Evolutionary conservation across 2,888 invertebrate species (phyloP).

Genomic region (Empis livida): DNA sequence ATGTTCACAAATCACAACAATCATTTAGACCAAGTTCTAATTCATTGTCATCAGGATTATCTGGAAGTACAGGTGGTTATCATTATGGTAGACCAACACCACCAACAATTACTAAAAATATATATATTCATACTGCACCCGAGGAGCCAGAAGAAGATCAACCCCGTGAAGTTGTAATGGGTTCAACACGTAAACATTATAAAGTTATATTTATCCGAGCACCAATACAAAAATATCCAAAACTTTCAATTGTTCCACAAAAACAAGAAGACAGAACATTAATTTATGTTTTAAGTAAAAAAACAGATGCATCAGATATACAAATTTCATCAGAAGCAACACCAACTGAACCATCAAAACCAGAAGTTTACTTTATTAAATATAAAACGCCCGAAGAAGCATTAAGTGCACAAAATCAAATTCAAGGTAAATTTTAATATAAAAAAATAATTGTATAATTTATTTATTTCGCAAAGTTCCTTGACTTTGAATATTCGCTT

Average conservation of each 20-base stretch:
- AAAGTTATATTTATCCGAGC: conserved; percentile 7
- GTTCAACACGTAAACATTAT: conserved; percentile 7
- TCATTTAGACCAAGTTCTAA: too few species aligned
- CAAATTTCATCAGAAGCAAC: conserved; percentile 6
- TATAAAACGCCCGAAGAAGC: conserved; percentile 12
- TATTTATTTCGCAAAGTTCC: too few species aligned
- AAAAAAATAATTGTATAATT: not conserved
- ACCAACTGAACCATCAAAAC: conserved; percentile 11
- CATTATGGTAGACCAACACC: conserved; percentile 8
- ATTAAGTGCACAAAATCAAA: conserved; percentile 11
- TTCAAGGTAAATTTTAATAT: conserved; percentile 9
- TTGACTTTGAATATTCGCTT: too few species aligned
- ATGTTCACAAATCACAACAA: too few species aligned
- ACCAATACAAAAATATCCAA: conserved; percentile 1
- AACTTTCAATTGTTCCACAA: conserved; percentile 6
- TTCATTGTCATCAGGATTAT: not conserved
- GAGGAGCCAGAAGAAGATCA: conserved; percentile 12
- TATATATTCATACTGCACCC: conserved; percentile 15
- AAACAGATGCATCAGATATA: conserved; percentile 9
- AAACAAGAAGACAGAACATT: conserved; percentile 8
- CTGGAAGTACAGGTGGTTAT: not conserved
- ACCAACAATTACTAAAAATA: conserved; percentile 13
- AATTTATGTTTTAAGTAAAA: conserved; percentile 8
- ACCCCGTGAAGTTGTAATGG: conserved; percentile 7
- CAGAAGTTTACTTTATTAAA: conserved; percentile 12